Percentiles rank a stretch among this genome's conserved stretches.
Evolutionary conservation across 1,140 invertebrate species (phyloP).

Genomic region (Drosophila yakuba): DNA sequence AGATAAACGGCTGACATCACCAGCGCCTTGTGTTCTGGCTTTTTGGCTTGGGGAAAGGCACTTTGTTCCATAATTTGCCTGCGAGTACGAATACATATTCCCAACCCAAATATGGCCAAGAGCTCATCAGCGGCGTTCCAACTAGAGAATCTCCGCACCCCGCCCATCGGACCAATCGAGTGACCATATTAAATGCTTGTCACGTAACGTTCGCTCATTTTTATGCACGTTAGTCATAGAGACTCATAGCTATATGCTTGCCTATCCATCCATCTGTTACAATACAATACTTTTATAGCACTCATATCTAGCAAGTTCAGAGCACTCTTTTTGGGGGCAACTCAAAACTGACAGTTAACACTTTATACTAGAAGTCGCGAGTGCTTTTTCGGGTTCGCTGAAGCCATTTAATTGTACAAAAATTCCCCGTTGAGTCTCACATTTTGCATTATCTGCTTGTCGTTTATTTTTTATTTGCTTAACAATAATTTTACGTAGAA

Average conservation of each 20-base stretch:
- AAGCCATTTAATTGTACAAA: constrained; percentile 26
- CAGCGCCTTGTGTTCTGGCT: constrained; percentile 6
- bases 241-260: constrained; percentile 7
- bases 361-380: constrained; percentile 16
- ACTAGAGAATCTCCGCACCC: constrained; percentile 28
- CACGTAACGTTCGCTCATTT: constrained; percentile 69
- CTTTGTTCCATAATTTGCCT: constrained; percentile 50
- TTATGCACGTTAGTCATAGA: constrained; percentile 72
- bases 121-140: constrained; percentile 72
- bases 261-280: constrained; percentile 27
- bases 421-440: constrained; percentile 15
- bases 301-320: constrained; percentile 9
- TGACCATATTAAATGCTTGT: constrained; percentile 63
- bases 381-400: constrained; percentile 44
- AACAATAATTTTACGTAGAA: constrained; percentile 39
- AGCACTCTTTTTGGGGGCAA: constrained; percentile 25
- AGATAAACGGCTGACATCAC: constrained; percentile 41
- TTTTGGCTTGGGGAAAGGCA: constrained; percentile 14
- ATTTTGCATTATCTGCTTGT: constrained; percentile 43
- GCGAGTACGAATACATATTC: constrained; percentile 31
- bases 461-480: constrained; percentile 52
- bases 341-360: constrained; percentile 39
- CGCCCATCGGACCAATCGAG: constrained; percentile 14
- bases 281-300: constrained; percentile 36
- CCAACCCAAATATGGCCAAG: constrained; percentile 66